Evolutionary conservation across 2,113 vertebrate genomes (phyloP).

Genomic region (Poecile atricapillus): DNA sequence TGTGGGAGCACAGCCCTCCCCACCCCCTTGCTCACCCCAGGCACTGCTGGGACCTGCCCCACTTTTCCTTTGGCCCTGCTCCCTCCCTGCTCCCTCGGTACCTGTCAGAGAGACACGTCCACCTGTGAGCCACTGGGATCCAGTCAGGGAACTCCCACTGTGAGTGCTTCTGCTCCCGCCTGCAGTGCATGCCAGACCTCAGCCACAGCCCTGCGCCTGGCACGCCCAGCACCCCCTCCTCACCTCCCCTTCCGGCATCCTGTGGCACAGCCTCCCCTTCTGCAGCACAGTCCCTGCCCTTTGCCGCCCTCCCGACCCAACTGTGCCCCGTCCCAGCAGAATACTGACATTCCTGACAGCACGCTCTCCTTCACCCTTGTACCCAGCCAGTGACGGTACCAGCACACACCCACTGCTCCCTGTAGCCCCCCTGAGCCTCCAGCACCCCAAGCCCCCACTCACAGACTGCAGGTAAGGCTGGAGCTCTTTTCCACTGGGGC

Average conservation of each 20-base stretch:
- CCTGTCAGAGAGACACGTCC: slow-evolving; percentile 82
- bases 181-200: slow-evolving; percentile 9
- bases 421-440: fast-evolving
- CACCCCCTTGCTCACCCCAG: fast-evolving
- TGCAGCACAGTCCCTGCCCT: not conserved
- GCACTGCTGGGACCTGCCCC: not conserved
- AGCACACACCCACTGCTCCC: not conserved
- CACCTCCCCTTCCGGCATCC: fast-evolving
- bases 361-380: fast-evolving
- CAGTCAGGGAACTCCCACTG: slow-evolving; percentile 89
- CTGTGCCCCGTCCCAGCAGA: not conserved
- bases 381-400: fast-evolving
- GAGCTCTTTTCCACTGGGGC: slow-evolving; percentile 73
- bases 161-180: slow-evolving; percentile 79
- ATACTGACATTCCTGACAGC: fast-evolving
- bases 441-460: slow-evolving; percentile 19
- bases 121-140: slow-evolving; percentile 79
- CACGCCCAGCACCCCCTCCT: fast-evolving
- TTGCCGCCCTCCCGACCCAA: fast-evolving
- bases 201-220: fast-evolving
- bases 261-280: too few relatives aligned
- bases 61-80: too few relatives aligned
- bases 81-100: not conserved
- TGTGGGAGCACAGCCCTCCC: not conserved
- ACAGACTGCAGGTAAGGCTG: slow-evolving; percentile 80